Evolutionary conservation across 2,888 invertebrate genomes (phyloP).

Genomic region (Aphidoletes aphidimyza): DNA sequence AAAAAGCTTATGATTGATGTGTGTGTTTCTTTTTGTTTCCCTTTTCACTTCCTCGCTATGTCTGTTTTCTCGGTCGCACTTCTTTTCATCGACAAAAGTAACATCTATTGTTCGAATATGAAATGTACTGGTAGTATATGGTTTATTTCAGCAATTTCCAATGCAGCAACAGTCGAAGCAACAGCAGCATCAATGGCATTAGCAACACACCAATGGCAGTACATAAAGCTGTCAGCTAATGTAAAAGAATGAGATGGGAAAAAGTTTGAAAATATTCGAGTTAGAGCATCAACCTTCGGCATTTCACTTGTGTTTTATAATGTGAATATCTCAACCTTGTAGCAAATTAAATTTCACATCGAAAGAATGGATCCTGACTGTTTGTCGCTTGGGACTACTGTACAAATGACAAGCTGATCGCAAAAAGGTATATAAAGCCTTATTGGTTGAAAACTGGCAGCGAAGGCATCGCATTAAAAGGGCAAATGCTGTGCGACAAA

Average conservation of each 20-base stretch:
- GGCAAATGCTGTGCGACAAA: neutral
- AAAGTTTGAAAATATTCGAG: neutral
- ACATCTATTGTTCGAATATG: constrained; percentile 24
- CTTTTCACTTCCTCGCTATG: neutral
- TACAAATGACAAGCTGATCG: neutral
- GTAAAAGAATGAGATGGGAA: neutral
- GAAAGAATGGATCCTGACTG: neutral
- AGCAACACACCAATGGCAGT: no score
- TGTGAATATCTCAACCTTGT: constrained; percentile 26
- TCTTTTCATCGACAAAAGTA: no score
- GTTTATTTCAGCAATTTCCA: constrained; percentile 9
- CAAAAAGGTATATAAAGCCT: neutral
- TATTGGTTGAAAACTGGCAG: neutral
- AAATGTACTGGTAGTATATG: neutral
- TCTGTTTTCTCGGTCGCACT: no score
- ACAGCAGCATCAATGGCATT: neutral
- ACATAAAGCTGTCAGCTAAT: neutral
- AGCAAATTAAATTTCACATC: constrained; percentile 21
- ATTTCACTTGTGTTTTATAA: neutral
- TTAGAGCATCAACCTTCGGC: neutral
- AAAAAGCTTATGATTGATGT: constrained; percentile 1
- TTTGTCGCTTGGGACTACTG: neutral
- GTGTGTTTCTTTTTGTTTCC: neutral
- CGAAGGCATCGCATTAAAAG: neutral
- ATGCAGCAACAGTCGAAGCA: neutral